Percentiles rank a stretch among this genome's conserved stretches.
Conservation (phyloP, 2,888 invertebrate genomes). For the Kryphioiulus occultus region DNA sequence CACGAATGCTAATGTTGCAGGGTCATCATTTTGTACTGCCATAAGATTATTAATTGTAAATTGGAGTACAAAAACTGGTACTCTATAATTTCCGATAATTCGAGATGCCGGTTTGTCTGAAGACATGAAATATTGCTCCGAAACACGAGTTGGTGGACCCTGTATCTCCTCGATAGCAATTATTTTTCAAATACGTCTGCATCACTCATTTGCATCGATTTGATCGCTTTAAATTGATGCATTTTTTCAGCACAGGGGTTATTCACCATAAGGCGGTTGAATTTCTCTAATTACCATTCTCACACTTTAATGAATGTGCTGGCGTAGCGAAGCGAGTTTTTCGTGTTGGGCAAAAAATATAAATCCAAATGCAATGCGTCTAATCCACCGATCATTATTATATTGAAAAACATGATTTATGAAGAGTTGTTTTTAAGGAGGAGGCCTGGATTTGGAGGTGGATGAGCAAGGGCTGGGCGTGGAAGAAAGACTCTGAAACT, state of each 20-base stretch:
- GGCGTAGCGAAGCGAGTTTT: background rate
- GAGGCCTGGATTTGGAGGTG: background rate
- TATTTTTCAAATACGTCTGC: background rate
- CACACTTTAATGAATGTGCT: constrained; percentile 18
- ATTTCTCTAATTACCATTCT: constrained; percentile 14
- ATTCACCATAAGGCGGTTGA: background rate
- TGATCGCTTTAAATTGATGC: background rate
- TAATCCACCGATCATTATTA: background rate
- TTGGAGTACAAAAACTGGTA: too few species aligned
- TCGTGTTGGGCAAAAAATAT: background rate
- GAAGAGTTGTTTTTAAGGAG: constrained; percentile 10
- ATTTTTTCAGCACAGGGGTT: background rate
- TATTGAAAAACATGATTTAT: constrained; percentile 40
- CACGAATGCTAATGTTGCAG: too few species aligned
- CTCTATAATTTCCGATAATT: too few species aligned
- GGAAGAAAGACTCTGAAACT: background rate
- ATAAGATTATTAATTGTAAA: too few species aligned
- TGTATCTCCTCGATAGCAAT: background rate
- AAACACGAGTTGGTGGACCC: background rate
- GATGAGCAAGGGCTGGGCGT: background rate
- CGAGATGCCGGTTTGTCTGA: too few species aligned
- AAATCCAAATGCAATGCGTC: background rate
- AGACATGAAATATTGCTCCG: too few species aligned
- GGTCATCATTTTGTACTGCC: too few species aligned
- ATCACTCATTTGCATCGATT: background rate